Evolutionary conservation across 2,797 vertebrate species (phyloP).

Genomic region (Phoebastria nigripes): DNA sequence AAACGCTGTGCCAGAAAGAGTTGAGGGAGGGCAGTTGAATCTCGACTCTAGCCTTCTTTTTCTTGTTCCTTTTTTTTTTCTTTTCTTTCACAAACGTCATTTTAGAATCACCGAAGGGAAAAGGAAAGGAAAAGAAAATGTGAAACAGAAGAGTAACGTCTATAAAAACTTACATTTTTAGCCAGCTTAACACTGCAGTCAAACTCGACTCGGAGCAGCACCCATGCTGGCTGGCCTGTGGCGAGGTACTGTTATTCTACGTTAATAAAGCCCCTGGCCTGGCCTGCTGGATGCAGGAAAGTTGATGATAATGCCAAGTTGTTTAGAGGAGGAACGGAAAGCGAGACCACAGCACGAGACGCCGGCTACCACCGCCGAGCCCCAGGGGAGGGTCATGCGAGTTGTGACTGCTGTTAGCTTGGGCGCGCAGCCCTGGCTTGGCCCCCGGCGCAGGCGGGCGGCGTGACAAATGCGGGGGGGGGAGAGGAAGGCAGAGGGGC

Average conservation of each 20-base stretch:
- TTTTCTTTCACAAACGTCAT: neutral
- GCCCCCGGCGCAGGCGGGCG: neutral
- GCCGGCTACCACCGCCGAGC: neutral
- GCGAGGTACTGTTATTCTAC: neutral
- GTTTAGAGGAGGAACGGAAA: neutral
- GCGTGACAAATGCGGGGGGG: neutral
- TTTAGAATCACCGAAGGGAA: neutral
- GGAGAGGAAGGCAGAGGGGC: neutral
- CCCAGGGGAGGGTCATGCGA: neutral
- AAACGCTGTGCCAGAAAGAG: neutral
- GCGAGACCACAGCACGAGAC: neutral
- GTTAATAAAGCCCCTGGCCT: neutral
- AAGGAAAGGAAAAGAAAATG: neutral
- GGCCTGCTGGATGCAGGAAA: neutral
- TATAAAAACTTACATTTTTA: conserved; percentile 41
- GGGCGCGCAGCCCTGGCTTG: neutral
- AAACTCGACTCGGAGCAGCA: neutral
- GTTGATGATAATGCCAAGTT: conserved; percentile 7
- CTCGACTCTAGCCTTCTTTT: neutral
- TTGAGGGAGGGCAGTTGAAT: neutral
- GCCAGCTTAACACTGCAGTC: neutral
- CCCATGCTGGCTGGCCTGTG: conserved; percentile 9
- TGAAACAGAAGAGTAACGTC: conserved; percentile 9
- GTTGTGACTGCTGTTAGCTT: neutral
- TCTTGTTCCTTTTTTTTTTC: neutral